Percentiles rank a stretch among this genome's conserved stretches.
phyloP scores from a whole-genome alignment of 2,888 invertebrate genomes.

The Dione juno region DNA sequence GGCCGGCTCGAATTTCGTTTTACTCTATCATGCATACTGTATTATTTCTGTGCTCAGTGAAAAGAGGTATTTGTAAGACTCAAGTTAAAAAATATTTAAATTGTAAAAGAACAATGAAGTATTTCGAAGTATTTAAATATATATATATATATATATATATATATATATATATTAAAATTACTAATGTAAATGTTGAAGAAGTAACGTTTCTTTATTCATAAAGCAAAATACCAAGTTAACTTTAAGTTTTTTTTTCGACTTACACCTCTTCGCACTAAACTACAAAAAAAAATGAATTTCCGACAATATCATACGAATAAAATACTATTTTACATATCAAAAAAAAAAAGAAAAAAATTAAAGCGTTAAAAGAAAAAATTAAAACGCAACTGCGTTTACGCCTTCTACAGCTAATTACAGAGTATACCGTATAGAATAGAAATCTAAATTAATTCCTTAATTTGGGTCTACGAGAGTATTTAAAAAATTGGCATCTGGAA shows the following conservation, averaged over 20 bases:
- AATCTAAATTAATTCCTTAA: slow-evolving; percentile 16
- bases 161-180: too few relatives aligned
- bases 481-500: slow-evolving; percentile 36
- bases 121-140: too few relatives aligned
- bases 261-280: not conserved
- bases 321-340: not conserved
- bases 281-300: not conserved
- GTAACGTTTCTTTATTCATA: too few relatives aligned
- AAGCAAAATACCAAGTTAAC: too few relatives aligned
- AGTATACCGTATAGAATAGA: slow-evolving; percentile 1
- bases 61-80: not conserved
- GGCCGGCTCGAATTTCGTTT: slow-evolving; percentile 19
- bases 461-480: slow-evolving; percentile 24
- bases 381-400: not conserved
- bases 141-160: too few relatives aligned
- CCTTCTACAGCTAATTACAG: not conserved
- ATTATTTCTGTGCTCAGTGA: not conserved
- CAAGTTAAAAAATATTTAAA: not conserved
- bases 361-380: not conserved
- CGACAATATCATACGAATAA: not conserved
- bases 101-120: not conserved
- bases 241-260: too few relatives aligned
- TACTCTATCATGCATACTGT: not conserved
- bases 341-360: slow-evolving; percentile 1
- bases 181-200: too few relatives aligned